Base-by-base conservation (phyloP, 2,888 invertebrate genomes). In the Sisyra nigra region DNA sequence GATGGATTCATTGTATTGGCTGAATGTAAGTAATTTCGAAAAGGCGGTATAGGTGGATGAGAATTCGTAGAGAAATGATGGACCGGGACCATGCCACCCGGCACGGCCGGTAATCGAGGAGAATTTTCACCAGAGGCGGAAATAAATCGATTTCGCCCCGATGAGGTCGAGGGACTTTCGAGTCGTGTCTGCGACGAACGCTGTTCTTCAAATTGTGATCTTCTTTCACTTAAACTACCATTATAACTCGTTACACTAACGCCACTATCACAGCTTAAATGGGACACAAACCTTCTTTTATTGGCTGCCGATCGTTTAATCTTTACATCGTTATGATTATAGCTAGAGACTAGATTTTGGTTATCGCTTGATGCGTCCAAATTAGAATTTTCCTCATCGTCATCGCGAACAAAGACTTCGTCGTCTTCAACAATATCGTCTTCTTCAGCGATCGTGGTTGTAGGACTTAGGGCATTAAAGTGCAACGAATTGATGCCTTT, bases 391-490 rank as follows among this genome's bases (percentile, higher is more conserved):
- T 24, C 24, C n/a, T 37, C 37, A 10, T 17, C 19, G 17, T 37
- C 19, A 37, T 18, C 37, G 19, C 11, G 18, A 18, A 8, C 19
- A 9, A 19, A 18, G 10, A 19, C 19, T 11, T 37, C 37, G 8
- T 37, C 37, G 11, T 37, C 37, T 6, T 33, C n/a, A 37, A 24
- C 24, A 24, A 24, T 24, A 7, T 24, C 24, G 3, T 17, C 37
- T 19, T 37, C 37, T 17, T 37, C 37, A 11, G 14, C 19, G 3
- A 37, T 37, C 18, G 17, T 38, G 31, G 35, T 46, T 40, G 45
- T 47, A 7, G 24, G 24, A 40, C 45, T 48, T 15, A 46, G 24
- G 10, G 48, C 48, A 33, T 48, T 48, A 31, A 48, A 48, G 34
- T 46, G 42, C 33, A 47, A 41, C 6, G 45, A 35, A 31, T 47